phyloP scores from a whole-genome alignment of 2,888 invertebrate genomes.

The Leptinotarsa tumamoca region DNA sequence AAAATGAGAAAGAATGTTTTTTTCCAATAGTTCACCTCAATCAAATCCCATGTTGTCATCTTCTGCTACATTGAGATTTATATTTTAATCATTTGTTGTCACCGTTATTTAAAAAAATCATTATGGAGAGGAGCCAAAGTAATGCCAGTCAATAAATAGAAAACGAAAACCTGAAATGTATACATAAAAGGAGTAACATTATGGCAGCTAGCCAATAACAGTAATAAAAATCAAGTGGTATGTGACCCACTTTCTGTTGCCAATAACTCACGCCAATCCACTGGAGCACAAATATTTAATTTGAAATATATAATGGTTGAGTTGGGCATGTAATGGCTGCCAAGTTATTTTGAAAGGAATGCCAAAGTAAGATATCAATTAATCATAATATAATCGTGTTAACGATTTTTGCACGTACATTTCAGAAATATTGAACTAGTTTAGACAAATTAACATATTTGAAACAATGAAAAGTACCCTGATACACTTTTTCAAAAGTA shows the following conservation, averaged over 20 bases:
- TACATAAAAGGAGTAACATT: slow-evolving; percentile 24
- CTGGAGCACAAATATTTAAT: slow-evolving; percentile 9
- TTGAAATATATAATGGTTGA: not conserved
- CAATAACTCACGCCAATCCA: slow-evolving; percentile 24
- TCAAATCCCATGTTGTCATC: too few relatives aligned
- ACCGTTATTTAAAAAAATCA: not conserved
- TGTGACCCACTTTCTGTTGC: slow-evolving; percentile 30
- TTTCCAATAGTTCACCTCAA: too few relatives aligned
- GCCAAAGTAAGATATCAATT: not conserved
- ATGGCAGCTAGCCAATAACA: slow-evolving; percentile 32
- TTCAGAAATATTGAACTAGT: too few relatives aligned
- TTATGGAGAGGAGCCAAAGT: slow-evolving; percentile 4
- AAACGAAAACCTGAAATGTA: slow-evolving; percentile 10
- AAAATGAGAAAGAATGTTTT: too few relatives aligned
- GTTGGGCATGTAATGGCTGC: not conserved
- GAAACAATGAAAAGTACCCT: too few relatives aligned
- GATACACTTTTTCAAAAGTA: too few relatives aligned
- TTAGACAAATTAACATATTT: too few relatives aligned
- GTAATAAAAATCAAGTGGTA: slow-evolving; percentile 30
- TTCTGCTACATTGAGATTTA: too few relatives aligned
- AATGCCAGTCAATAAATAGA: slow-evolving; percentile 4
- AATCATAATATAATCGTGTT: not conserved
- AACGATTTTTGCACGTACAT: too few relatives aligned
- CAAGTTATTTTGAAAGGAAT: not conserved
- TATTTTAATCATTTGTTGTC: not conserved